Conservation (phyloP, 53 echinoderm and acorn worm species). For the Henricia sp. region DNA sequence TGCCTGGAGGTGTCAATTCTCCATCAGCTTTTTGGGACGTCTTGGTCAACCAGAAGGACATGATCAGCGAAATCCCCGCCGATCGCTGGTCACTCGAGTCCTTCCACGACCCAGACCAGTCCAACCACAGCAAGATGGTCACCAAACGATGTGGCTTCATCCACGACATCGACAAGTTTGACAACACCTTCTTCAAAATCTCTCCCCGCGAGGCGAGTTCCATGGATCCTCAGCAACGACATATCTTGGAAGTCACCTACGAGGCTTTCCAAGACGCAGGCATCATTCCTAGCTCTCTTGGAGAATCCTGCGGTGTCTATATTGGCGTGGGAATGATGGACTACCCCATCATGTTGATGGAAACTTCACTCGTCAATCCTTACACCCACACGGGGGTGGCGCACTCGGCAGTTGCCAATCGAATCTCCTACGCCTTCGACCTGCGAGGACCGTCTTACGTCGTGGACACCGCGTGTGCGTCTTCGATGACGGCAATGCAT, state of each 20-base stretch:
- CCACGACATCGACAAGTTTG: slow-evolving; percentile 83
- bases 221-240: slow-evolving; percentile 74
- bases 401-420: slow-evolving; percentile 57
- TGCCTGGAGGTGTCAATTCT: slow-evolving; percentile 67
- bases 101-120: slow-evolving; percentile 68
- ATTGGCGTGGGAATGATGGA: slow-evolving; percentile 71
- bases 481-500: slow-evolving; percentile 93
- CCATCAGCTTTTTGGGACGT: slow-evolving; percentile 68
- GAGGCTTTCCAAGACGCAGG: slow-evolving; percentile 73
- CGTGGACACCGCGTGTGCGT: slow-evolving; percentile 93
- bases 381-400: slow-evolving; percentile 66
- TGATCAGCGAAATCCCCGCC: slow-evolving; percentile 56
- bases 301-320: slow-evolving; percentile 68
- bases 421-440: slow-evolving; percentile 69
- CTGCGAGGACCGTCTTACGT: slow-evolving; percentile 79
- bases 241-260: slow-evolving; percentile 67
- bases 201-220: slow-evolving; percentile 70
- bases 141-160: slow-evolving; percentile 67
- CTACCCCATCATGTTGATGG: slow-evolving; percentile 58
- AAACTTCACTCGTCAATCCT: slow-evolving; percentile 51
- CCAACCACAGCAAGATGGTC: slow-evolving; percentile 75
- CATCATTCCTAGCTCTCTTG: slow-evolving; percentile 46
- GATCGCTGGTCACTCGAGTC: slow-evolving; percentile 69
- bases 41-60: slow-evolving; percentile 47
- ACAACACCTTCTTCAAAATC: slow-evolving; percentile 91